Percentiles rank a stretch among this genome's conserved stretches.
phyloP scores from a whole-genome alignment of 2,797 vertebrate genomes.

The Chaetophractus vellerosus region DNA sequence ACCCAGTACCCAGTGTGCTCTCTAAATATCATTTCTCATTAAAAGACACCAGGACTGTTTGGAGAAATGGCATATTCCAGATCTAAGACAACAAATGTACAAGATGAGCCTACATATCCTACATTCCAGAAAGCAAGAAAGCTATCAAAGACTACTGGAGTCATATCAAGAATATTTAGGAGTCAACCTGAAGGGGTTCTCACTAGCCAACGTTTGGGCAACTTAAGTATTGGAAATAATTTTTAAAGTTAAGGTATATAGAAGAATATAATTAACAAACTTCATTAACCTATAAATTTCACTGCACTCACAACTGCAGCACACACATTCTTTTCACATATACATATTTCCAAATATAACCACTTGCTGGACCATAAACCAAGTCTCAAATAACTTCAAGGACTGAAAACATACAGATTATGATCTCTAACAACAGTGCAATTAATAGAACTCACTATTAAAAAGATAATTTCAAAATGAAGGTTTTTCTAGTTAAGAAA shows the following conservation, averaged over 20 bases:
- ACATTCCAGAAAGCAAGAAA: neutral
- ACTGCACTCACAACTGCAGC: neutral
- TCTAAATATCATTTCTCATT: constrained; percentile 24
- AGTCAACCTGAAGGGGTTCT: neutral
- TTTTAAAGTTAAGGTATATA: no score
- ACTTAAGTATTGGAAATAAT: no score
- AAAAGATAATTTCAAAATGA: no score
- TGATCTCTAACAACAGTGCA: neutral
- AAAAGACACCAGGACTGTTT: neutral
- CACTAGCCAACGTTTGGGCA: neutral
- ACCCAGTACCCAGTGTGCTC: neutral
- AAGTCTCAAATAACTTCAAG: neutral
- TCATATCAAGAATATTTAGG: neutral
- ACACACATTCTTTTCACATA: neutral
- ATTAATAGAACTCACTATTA: no score
- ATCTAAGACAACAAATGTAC: neutral
- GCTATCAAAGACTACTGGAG: neutral
- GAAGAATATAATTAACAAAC: no score
- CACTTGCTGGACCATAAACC: neutral
- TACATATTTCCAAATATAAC: neutral
- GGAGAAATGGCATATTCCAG: constrained; percentile 36
- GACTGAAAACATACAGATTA: neutral
- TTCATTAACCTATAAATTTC: neutral
- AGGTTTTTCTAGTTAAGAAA: no score
- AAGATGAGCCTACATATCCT: neutral